Evolutionary conservation across 2,113 vertebrate species (phyloP), one percentile per base, ranked within the genome.

Genomic region (Atractosteus spatula): DNA sequence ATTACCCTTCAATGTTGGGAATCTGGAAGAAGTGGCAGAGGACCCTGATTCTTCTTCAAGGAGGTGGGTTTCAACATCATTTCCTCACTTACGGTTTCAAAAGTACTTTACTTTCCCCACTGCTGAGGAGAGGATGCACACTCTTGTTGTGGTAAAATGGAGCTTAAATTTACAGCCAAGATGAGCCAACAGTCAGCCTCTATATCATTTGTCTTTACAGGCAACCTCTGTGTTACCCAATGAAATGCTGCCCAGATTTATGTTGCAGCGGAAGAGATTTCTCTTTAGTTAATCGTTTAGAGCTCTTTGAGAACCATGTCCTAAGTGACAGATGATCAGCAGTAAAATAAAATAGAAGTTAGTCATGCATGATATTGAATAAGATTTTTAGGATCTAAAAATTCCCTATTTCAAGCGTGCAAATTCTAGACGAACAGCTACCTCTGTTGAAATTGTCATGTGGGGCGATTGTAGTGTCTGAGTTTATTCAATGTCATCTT

Each of bases 271-370:
- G 80, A 78, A 82, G 83, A 75, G 47, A 73, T 85, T 84, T 87
- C 79, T 92, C 91, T 87, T 87, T 75, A 62, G 77, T 87, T 87
- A 88, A 90, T 91, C 82, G 83, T 83, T 82, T 76, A 71, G 84
- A 88, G 81, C 76, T 80, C 78, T 74, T 74, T 65, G 82, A 75
- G 71, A 55, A 69, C 43, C 82, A 71, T 54, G 72, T 86, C 88
- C 82, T 67, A 68, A 55, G 75, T 81, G 84, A 85, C 77, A 83
- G 83, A 91, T 84, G 84, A 82, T 85, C 85, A 88, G 45, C 81
- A 85, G 82, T 87, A 71, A 82, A 89, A 90, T 89, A 83, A 85
- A 91, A 84, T 84, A 85, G 85, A 89, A 87, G 71, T 62, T 73
- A 79, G 80, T 86, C 85, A 84, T 82, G 73, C 47, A 12, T 78